Percentiles rank a stretch among this genome's conserved stretches.
Evolutionary conservation across 2,888 invertebrate species (phyloP).

Genomic region (Chelonus formosanus): DNA sequence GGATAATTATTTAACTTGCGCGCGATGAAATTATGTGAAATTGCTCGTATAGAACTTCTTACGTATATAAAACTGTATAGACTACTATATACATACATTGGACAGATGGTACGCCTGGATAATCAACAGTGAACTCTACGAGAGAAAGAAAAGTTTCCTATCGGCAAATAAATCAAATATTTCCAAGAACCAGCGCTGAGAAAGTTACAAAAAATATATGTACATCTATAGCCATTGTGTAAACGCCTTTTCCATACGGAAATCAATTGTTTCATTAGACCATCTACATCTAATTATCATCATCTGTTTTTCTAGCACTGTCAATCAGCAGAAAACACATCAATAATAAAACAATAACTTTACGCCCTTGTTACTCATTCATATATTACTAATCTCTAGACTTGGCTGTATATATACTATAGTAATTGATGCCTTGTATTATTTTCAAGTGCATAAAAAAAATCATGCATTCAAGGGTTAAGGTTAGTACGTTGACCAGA

Average conservation of each 20-base stretch:
- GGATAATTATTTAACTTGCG: conserved; percentile 35
- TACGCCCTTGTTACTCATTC: too few species aligned
- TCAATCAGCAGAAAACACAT: too few species aligned
- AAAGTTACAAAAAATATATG: conserved; percentile 13
- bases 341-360: too few species aligned
- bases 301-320: too few species aligned
- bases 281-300: too few species aligned
- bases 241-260: conserved; percentile 9
- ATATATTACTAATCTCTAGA: too few species aligned
- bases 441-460: too few species aligned
- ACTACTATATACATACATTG: conserved; percentile 7
- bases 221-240: conserved; percentile 12
- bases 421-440: too few species aligned
- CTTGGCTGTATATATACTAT: too few species aligned
- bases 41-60: conserved; percentile 16
- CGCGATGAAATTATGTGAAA: conserved; percentile 35
- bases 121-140: conserved; percentile 28
- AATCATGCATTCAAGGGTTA: too few species aligned
- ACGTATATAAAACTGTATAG: conserved; percentile 1
- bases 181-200: conserved; percentile 27
- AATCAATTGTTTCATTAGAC: background rate
- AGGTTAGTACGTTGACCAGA: too few species aligned
- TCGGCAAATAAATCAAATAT: conserved; percentile 32
- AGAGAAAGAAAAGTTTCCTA: conserved; percentile 16
- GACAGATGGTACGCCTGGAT: conserved; percentile 18